These are phyloP conservation scores for Polypterus senegalus DNA, from an alignment of 2,113 vertebrate genomes.

Conservation along the genomic window DNA sequence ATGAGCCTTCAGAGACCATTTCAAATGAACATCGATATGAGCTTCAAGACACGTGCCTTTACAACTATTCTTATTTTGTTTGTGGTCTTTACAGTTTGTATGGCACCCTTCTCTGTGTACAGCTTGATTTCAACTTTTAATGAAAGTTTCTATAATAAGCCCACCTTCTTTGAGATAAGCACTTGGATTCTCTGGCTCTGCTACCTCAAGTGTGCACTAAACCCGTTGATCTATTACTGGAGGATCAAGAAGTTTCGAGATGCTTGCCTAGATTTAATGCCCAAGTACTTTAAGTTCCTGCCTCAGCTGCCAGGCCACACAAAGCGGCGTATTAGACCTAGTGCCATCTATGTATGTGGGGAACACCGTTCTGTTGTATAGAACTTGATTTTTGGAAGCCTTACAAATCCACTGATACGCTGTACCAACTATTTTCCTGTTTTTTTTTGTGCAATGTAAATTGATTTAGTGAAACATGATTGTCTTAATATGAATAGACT, in stretches of 20 bases:
- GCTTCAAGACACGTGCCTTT: constrained; percentile 99
- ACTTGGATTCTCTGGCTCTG: constrained; percentile 95
- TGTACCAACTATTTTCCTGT: neutral
- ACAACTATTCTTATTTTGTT: constrained; percentile 96
- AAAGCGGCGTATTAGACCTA: constrained; percentile 77
- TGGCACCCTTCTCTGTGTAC: constrained; percentile 86
- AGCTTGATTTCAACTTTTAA: constrained; percentile 85
- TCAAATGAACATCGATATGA: constrained; percentile 94
- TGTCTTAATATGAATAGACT: neutral
- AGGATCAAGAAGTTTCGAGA: constrained; percentile 97
- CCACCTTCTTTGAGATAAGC: constrained; percentile 89
- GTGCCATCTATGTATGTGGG: constrained; percentile 85
- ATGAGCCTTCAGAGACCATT: constrained; percentile 89
- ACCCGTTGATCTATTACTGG: constrained; percentile 98
- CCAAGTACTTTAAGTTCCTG: constrained; percentile 87
- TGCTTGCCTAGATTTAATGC: constrained; percentile 88
- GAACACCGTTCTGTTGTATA: constrained; percentile 83
- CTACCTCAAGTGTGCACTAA: constrained; percentile 98
- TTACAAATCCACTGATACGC: too few relatives aligned
- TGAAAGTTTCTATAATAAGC: constrained; percentile 73
- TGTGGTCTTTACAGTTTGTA: constrained; percentile 84
- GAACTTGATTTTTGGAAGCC: constrained; percentile 10
- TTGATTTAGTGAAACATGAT: neutral
- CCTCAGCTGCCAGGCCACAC: constrained; percentile 79
- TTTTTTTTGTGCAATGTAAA: neutral